Percentiles rank a stretch among this genome's conserved stretches.
Evolutionary conservation across 2,113 vertebrate genomes (phyloP).

Genomic region (Nestor notabilis): DNA sequence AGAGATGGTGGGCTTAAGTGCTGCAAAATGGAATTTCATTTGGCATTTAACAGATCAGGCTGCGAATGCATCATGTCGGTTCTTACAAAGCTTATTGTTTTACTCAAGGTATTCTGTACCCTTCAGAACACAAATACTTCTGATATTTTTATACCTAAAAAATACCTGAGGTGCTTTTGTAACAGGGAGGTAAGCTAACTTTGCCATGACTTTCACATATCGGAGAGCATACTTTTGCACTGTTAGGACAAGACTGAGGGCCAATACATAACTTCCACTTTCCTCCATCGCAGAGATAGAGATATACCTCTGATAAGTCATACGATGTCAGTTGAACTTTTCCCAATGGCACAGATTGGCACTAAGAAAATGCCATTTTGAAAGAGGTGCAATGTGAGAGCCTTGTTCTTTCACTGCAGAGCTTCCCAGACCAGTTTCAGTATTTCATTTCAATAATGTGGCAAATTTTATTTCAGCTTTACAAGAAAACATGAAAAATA

Average conservation of each 20-base stretch:
- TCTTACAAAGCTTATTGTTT: background rate
- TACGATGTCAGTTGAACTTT: background rate
- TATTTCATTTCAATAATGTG: background rate
- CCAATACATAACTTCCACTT: background rate
- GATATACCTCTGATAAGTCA: background rate
- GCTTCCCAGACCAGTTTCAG: background rate
- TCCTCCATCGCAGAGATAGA: background rate
- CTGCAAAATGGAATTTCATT: background rate
- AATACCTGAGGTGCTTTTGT: background rate
- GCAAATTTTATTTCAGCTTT: background rate
- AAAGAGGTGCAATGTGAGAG: background rate
- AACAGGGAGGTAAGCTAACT: background rate
- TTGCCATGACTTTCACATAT: background rate
- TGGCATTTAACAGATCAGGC: background rate
- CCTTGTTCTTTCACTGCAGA: background rate
- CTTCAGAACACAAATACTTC: background rate
- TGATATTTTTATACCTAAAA: constrained; percentile 3
- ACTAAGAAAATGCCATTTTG: background rate
- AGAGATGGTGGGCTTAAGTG: background rate
- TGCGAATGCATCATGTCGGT: fast-evolving
- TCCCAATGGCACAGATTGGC: background rate
- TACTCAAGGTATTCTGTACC: background rate
- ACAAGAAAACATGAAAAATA: background rate
- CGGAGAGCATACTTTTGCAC: background rate
- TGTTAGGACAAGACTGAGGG: background rate